Percentiles rank a stretch among this genome's conserved stretches.
These are phyloP conservation scores for Paedocypris micromegethes DNA, from an alignment of 2,797 vertebrate species.

Conservation along the genomic window DNA sequence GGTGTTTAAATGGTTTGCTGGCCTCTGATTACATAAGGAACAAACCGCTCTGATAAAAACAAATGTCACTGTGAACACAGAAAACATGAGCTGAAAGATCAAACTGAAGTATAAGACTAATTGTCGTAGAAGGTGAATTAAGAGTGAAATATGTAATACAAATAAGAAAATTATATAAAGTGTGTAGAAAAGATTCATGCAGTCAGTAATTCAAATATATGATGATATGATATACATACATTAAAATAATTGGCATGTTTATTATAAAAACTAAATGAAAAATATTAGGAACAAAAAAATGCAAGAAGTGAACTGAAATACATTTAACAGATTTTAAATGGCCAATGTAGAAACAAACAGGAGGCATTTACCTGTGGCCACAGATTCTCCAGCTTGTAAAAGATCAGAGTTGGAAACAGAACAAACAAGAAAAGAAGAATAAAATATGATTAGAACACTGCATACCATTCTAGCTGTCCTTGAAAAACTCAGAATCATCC, in stretches of 20 bases:
- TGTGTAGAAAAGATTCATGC: no score
- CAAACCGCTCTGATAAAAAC: constrained; percentile 4
- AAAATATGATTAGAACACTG: not conserved
- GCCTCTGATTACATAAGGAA: constrained; percentile 14
- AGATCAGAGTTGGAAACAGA: not conserved
- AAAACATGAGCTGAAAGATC: constrained; percentile 14
- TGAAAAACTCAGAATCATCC: not conserved
- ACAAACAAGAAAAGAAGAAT: constrained; percentile 6
- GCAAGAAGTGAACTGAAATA: no score
- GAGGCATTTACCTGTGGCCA: constrained; percentile 4
- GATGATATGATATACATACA: no score
- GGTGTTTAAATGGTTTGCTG: constrained; percentile 30
- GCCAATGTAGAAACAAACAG: constrained; percentile 4
- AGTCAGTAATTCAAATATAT: no score
- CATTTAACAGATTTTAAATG: no score
- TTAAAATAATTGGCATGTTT: no score
- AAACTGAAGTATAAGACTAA: constrained; percentile 3
- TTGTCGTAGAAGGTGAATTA: not conserved
- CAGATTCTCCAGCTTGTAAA: constrained; percentile 14
- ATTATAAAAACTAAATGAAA: no score
- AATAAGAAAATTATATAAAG: no score
- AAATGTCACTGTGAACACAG: constrained; percentile 5
- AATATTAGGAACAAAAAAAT: no score
- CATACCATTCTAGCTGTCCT: not conserved
- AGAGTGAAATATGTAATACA: not conserved